These are phyloP conservation scores for Biston stratarius DNA, from an alignment of 2,888 invertebrate genomes.

Conservation along the genomic window DNA sequence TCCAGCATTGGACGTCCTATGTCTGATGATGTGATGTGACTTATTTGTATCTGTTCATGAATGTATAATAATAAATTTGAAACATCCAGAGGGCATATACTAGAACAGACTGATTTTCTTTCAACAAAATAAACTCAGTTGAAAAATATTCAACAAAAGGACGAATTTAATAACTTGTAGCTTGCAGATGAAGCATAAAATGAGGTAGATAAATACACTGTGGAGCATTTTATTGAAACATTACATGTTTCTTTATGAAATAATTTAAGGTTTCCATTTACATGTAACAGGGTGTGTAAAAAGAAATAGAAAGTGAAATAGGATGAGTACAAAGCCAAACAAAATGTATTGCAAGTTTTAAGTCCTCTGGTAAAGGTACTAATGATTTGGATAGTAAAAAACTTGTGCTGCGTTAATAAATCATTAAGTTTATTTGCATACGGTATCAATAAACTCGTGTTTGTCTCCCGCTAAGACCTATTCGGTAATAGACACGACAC, in stretches of 20 bases:
- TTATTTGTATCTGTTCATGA: constrained; percentile 28
- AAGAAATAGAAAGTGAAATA: too few relatives aligned
- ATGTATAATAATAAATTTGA: constrained; percentile 24
- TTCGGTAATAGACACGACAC: constrained; percentile 20
- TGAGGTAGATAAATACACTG: constrained; percentile 34
- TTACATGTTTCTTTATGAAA: constrained; percentile 24
- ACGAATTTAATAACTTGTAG: constrained; percentile 45
- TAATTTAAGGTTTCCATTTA: neutral
- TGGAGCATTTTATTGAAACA: constrained; percentile 31
- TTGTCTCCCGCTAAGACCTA: constrained; percentile 27
- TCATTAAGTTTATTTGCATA: constrained; percentile 1
- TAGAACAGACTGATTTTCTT: constrained; percentile 38
- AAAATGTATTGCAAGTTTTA: neutral
- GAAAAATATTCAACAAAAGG: constrained; percentile 48
- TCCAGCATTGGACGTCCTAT: too few relatives aligned
- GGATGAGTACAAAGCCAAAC: neutral
- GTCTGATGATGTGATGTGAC: too few relatives aligned
- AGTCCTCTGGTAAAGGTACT: neutral
- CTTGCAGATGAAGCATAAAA: constrained; percentile 48
- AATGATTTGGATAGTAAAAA: neutral
- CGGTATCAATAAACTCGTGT: constrained; percentile 5
- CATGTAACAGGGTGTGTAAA: neutral
- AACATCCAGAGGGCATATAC: constrained; percentile 33
- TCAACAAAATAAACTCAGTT: constrained; percentile 40
- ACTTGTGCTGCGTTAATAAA: neutral